Evolutionary conservation across 92 coral and sea anemone genomes (phyloP).

Genomic region (Heliopora coerulea): DNA sequence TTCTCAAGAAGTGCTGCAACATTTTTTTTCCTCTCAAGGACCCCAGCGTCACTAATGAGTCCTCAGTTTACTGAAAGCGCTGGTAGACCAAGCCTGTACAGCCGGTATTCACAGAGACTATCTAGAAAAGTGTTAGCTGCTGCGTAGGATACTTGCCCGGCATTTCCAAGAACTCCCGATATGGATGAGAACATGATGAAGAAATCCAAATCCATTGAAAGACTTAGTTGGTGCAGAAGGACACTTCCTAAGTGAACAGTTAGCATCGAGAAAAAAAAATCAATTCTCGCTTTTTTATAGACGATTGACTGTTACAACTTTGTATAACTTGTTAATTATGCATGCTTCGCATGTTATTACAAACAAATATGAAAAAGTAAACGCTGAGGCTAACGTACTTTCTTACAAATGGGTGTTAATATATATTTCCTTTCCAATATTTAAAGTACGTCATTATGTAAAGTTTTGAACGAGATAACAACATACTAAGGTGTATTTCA

Average conservation of each 20-base stretch:
- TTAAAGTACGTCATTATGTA: no score
- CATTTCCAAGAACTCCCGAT: conserved; percentile 59
- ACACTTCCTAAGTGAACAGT: conserved; percentile 48
- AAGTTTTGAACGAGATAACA: no score
- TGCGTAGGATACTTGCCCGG: conserved; percentile 60
- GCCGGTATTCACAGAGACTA: conserved; percentile 57
- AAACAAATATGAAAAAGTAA: neutral
- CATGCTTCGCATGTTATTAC: neutral
- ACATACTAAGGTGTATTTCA: no score
- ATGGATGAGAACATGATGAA: conserved; percentile 74
- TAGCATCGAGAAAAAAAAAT: neutral
- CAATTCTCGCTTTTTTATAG: neutral
- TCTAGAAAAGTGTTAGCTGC: conserved; percentile 70
- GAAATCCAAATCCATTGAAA: conserved; percentile 69
- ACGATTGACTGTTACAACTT: neutral
- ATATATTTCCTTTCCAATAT: no score
- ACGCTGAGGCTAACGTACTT: neutral
- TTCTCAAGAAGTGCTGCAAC: conserved; percentile 35
- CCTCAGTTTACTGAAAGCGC: conserved; percentile 73
- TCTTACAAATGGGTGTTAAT: neutral
- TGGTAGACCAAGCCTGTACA: conserved; percentile 61
- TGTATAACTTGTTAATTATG: neutral
- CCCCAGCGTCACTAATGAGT: conserved; percentile 69
- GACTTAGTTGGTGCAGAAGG: conserved; percentile 63
- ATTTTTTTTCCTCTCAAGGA: conserved; percentile 41